Evolutionary conservation across 2,113 vertebrate species (phyloP).

Genomic region (Xenopus laevis): DNA sequence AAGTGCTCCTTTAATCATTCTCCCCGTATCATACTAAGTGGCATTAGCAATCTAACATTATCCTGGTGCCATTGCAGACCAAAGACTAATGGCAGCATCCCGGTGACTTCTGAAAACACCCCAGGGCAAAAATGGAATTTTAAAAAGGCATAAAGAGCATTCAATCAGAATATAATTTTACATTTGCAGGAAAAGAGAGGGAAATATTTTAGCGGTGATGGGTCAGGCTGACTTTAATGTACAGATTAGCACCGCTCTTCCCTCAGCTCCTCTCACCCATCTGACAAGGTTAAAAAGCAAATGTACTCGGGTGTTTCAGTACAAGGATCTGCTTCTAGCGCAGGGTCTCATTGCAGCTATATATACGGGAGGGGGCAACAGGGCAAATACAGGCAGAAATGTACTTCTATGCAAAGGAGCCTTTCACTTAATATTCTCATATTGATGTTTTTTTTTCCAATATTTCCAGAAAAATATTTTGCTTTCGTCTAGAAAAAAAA

Average conservation of each 20-base stretch:
- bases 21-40: slow-evolving; percentile 12
- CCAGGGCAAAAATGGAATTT: slow-evolving; percentile 20
- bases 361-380: too few species aligned
- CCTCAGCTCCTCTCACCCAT: slow-evolving; percentile 2
- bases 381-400: too few species aligned
- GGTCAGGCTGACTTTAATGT: slow-evolving; percentile 31
- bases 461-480: too few species aligned
- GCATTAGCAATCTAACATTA: slow-evolving; percentile 16
- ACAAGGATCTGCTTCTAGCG: too few species aligned
- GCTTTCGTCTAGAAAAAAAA: too few species aligned
- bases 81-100: slow-evolving; percentile 25
- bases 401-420: too few species aligned
- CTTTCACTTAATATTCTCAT: too few species aligned
- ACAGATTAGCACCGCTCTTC: slow-evolving; percentile 18
- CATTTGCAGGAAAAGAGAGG: slow-evolving; percentile 26
- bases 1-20: neutral
- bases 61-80: slow-evolving; percentile 8
- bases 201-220: slow-evolving; percentile 33
- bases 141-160: slow-evolving; percentile 37
- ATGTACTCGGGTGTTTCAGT: slow-evolving; percentile 3
- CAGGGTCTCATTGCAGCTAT: too few species aligned
- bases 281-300: slow-evolving; percentile 38
- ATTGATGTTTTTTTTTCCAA: too few species aligned
- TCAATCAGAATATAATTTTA: slow-evolving; percentile 35
- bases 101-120: slow-evolving; percentile 24